Evolutionary conservation across 2,113 vertebrate species (phyloP).

Genomic region (Percina caprodes): DNA sequence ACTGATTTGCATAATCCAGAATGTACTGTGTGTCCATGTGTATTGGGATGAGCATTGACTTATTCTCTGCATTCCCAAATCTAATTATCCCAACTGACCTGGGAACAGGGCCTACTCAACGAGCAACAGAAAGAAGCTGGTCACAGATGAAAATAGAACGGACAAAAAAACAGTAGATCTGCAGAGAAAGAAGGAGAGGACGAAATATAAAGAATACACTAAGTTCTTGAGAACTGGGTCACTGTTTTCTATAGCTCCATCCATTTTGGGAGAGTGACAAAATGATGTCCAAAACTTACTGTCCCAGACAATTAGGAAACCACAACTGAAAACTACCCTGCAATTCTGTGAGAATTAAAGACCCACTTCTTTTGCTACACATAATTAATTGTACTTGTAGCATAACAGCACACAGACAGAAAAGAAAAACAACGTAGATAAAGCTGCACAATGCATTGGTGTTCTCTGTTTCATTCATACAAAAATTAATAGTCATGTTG

Average conservation of each 20-base stretch:
- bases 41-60: conserved; percentile 63
- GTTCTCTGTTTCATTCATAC: background rate
- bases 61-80: conserved; percentile 77
- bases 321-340: background rate
- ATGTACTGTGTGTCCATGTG: conserved; percentile 39
- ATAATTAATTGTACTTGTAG: conserved; percentile 8
- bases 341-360: conserved; percentile 9
- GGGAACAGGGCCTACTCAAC: conserved; percentile 65
- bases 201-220: conserved; percentile 45
- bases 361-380: background rate
- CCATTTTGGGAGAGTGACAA: conserved; percentile 25
- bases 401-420: background rate
- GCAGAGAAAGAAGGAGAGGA: conserved; percentile 43
- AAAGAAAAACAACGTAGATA: background rate
- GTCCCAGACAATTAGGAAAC: conserved; percentile 41
- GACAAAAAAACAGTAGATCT: conserved; percentile 60
- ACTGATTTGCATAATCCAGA: conserved; percentile 80
- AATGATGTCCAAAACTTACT: conserved; percentile 31
- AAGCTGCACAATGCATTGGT: background rate
- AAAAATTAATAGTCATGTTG: background rate
- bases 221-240: conserved; percentile 65
- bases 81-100: conserved; percentile 77
- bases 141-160: conserved; percentile 65
- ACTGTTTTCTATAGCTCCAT: conserved; percentile 53
- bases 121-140: conserved; percentile 64